Conservation (phyloP, 2,888 invertebrate species). For the Aleiodes leptofemur region DNA sequence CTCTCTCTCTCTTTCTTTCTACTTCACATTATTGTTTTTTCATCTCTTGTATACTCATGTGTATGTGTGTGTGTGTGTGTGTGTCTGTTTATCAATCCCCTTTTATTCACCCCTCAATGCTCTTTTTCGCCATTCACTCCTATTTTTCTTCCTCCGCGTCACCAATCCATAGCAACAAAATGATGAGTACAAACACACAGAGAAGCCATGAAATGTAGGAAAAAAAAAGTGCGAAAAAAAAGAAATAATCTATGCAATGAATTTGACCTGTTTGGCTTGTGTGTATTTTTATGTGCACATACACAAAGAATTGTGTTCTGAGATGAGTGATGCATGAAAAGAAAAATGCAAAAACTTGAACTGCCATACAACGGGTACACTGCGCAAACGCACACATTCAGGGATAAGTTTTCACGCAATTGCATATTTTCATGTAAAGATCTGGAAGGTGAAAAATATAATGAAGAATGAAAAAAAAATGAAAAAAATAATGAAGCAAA, state of each 20-base stretch:
- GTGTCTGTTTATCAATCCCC: conserved; percentile 5
- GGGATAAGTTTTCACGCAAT: background rate
- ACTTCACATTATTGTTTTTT: background rate
- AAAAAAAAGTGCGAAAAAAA: background rate
- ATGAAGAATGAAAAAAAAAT: background rate
- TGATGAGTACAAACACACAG: too few species aligned
- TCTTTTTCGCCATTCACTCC: conserved; percentile 5
- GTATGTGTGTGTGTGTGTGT: background rate
- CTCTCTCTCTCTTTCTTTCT: background rate
- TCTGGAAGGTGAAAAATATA: background rate
- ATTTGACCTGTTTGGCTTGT: conserved; percentile 26
- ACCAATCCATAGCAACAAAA: background rate
- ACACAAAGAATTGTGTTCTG: conserved; percentile 24
- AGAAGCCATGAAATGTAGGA: background rate
- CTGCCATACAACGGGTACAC: conserved; percentile 62
- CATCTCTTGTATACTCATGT: background rate
- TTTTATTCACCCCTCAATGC: conserved; percentile 21
- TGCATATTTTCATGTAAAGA: background rate
- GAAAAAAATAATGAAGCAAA: background rate
- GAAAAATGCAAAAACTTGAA: conserved; percentile 25
- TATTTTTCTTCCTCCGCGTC: background rate
- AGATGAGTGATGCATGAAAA: conserved; percentile 15
- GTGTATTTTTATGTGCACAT: conserved; percentile 12
- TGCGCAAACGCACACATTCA: conserved; percentile 58
- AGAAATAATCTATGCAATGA: conserved; percentile 7